Percentiles rank a stretch among this genome's conserved stretches.
Conservation (phyloP, 1,140 invertebrate genomes). For the Pissodes strobi region DNA sequence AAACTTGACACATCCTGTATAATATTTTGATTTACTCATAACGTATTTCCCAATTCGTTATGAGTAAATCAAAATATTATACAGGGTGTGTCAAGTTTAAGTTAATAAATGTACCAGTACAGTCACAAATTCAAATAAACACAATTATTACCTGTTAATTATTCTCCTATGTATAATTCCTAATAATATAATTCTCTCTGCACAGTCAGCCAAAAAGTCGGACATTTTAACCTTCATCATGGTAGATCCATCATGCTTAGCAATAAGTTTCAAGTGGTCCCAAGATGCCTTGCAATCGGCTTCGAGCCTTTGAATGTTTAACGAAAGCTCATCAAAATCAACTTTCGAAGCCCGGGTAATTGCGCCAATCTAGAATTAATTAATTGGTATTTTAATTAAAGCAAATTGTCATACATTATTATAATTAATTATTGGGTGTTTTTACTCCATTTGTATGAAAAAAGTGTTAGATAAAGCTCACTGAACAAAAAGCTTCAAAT, state of each 20-base stretch:
- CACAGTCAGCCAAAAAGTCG: constrained; percentile 95
- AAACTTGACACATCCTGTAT: no score
- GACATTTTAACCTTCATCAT: constrained; percentile 91
- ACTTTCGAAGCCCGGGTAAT: constrained; percentile 92
- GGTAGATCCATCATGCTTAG: constrained; percentile 92
- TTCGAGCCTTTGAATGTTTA: constrained; percentile 88
- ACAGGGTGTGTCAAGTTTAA: no score
- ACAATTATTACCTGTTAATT: constrained; percentile 13
- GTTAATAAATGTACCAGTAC: no score
- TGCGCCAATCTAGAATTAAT: constrained; percentile 74
- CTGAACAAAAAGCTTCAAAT: no score
- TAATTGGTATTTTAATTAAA: neutral
- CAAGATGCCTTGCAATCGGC: constrained; percentile 96
- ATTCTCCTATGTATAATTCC: constrained; percentile 83
- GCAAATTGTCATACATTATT: neutral
- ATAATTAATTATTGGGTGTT: no score
- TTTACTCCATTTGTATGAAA: no score
- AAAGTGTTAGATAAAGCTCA: no score
- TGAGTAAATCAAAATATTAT: no score
- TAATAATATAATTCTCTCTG: constrained; percentile 94
- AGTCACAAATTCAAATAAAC: no score
- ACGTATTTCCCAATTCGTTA: no score
- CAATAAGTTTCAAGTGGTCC: constrained; percentile 95
- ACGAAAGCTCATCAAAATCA: constrained; percentile 86
- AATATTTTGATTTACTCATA: no score